Base-by-base conservation (phyloP, 2,888 invertebrate species). In the Epicampocera succincta region DNA sequence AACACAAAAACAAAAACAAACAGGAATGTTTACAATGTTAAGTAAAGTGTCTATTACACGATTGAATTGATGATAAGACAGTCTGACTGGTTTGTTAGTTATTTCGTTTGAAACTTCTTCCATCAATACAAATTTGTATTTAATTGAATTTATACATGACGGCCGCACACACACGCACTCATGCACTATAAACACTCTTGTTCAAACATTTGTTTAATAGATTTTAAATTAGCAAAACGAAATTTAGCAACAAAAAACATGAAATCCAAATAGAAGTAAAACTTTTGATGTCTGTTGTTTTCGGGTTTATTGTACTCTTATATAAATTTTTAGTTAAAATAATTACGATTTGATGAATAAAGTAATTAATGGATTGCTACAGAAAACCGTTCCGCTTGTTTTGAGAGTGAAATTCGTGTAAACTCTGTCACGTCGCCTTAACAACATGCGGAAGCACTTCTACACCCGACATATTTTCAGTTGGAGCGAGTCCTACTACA, bases 61-160 rank as follows among this genome's bases (percentile, higher is more conserved):
- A 69, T 74, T 79, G 54, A 21, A 52, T 44, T 61, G 52, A 29
- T 50, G 79, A 63, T 74, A 69, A 61, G 76, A 44, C 12, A 38
- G n/a, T 17, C 17, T 69, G 44, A 12, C 19, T 63, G 63, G 9
- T 17, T 60, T 48, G n/a, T 25, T 61, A n/a, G 8, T 71, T 77
- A 17, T 38, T 61, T 66, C n/a, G n/a, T 80, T 33, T 15, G 33
- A 58, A 42, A 58, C 21, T 42, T 58, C 58, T 58, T 29, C 15
- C 19, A 68, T 68, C 68, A 56, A 63, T 69, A 69, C 33, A 63
- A 71, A 60, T 80, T 80, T 68, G 48, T 68, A 77, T 81, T 73
- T 63, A 69, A 77, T 81, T 81, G 69, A 81, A 73, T 81, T 77
- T 40, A 29, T 77, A 58, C 77, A 69, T 58, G 81, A 68, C 68